Evolutionary conservation across 1,140 invertebrate genomes (phyloP).

Genomic region (Bathynomus jamesi): DNA sequence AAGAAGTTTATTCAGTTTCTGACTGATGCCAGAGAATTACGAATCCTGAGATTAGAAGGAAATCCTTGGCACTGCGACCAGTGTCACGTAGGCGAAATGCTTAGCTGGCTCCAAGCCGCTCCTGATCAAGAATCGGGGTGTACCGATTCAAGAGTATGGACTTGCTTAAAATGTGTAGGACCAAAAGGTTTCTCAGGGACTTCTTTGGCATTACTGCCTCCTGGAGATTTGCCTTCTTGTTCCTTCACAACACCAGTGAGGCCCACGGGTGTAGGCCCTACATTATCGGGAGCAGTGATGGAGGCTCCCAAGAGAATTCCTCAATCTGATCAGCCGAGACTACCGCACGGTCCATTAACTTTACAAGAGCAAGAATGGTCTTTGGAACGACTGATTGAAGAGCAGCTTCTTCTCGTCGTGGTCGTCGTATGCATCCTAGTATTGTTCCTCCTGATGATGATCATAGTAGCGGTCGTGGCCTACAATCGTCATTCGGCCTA

Average conservation of each 20-base stretch:
- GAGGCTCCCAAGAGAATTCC: conserved; percentile 8
- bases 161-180: conserved; percentile 32
- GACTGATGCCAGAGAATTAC: conserved; percentile 45
- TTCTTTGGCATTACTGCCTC: conserved; percentile 42
- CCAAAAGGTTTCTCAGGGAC: conserved; percentile 25
- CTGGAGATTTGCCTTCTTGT: conserved; percentile 26
- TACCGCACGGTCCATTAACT: conserved; percentile 25
- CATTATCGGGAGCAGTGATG: conserved; percentile 12
- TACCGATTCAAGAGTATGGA: conserved; percentile 31
- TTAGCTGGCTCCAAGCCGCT: conserved; percentile 40
- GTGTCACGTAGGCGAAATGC: conserved; percentile 46
- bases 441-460: conserved; percentile 40
- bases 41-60: conserved; percentile 48
- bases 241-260: conserved; percentile 17
- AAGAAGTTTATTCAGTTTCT: conserved; percentile 48
- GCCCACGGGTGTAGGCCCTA: conserved; percentile 25
- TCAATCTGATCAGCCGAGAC: conserved; percentile 13
- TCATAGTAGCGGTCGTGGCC: conserved; percentile 40
- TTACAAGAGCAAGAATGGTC: conserved; percentile 25
- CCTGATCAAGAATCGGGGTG: conserved; percentile 35
- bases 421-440: conserved; percentile 42
- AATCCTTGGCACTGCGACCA: conserved; percentile 61
- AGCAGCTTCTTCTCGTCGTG: conserved; percentile 37
- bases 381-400: conserved; percentile 10
- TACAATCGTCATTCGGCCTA: conserved; percentile 56